These are phyloP conservation scores for Ptilorrhoa leucosticta DNA, from an alignment of 2,113 vertebrate species.

Conservation along the genomic window DNA sequence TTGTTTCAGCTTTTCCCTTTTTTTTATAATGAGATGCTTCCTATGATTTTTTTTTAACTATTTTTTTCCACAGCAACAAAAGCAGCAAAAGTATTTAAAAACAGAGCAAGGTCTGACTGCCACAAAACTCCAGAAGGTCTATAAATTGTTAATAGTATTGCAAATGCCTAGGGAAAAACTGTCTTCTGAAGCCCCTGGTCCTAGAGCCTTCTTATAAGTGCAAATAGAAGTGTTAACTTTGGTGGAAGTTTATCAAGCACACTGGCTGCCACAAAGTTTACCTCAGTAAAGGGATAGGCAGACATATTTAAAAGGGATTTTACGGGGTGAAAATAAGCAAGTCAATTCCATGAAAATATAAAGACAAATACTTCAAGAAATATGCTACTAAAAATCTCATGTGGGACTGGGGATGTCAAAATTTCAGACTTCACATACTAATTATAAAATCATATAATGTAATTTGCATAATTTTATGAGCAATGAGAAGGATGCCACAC, in stretches of 20 bases:
- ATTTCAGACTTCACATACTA: background rate
- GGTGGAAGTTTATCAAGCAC: background rate
- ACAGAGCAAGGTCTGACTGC: background rate
- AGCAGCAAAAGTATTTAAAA: background rate
- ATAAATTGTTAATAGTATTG: background rate
- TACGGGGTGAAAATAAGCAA: background rate
- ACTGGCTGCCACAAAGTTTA: background rate
- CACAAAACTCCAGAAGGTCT: background rate
- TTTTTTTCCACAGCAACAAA: background rate
- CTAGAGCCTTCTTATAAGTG: background rate
- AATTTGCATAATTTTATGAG: background rate
- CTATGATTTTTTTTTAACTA: background rate
- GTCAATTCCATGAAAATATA: background rate
- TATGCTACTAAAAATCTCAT: background rate
- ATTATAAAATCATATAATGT: background rate
- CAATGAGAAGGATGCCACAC: background rate
- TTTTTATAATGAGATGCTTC: background rate
- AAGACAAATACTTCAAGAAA: background rate
- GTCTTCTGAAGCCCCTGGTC: background rate
- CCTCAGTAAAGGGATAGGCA: background rate
- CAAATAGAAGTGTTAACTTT: background rate
- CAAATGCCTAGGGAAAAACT: fast-evolving
- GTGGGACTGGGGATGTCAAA: background rate
- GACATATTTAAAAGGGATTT: background rate
- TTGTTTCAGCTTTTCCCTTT: background rate